A percentile compares a stretch with the other conserved stretches of the same genome.
phyloP scores from a whole-genome alignment of 2,888 invertebrate species.

The Seladonia tumulorum region DNA sequence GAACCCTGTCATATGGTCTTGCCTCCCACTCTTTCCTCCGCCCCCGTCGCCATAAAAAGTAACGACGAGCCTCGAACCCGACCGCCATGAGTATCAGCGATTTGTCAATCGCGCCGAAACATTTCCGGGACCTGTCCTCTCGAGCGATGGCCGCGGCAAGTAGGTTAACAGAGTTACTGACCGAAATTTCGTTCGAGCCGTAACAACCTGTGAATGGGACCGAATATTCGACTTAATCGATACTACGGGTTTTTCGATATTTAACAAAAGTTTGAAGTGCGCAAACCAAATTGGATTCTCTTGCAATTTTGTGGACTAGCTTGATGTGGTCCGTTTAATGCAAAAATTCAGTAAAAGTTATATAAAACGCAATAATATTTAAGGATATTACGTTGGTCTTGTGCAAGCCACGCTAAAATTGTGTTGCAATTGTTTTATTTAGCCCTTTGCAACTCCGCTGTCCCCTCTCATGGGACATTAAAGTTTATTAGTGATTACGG shows the following conservation, averaged over 20 bases:
- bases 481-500: no score
- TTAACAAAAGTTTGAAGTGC: neutral
- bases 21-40: conserved; percentile 47
- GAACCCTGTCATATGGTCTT: conserved; percentile 78
- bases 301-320: neutral
- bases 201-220: neutral
- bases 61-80: conserved; percentile 51
- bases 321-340: no score
- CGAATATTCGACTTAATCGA: neutral
- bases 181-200: neutral
- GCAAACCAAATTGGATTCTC: neutral
- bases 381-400: no score
- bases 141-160: neutral
- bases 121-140: conserved; percentile 21
- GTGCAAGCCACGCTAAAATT: no score
- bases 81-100: conserved; percentile 48
- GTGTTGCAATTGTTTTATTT: no score
- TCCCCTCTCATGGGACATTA: no score
- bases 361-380: no score
- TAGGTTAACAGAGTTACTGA: conserved; percentile 3
- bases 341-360: no score
- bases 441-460: no score
- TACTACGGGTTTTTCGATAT: neutral
- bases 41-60: conserved; percentile 68
- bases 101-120: conserved; percentile 51